These are phyloP conservation scores for Tylochromis polylepis DNA, from an alignment of 2,113 vertebrate species.

Conservation along the genomic window DNA sequence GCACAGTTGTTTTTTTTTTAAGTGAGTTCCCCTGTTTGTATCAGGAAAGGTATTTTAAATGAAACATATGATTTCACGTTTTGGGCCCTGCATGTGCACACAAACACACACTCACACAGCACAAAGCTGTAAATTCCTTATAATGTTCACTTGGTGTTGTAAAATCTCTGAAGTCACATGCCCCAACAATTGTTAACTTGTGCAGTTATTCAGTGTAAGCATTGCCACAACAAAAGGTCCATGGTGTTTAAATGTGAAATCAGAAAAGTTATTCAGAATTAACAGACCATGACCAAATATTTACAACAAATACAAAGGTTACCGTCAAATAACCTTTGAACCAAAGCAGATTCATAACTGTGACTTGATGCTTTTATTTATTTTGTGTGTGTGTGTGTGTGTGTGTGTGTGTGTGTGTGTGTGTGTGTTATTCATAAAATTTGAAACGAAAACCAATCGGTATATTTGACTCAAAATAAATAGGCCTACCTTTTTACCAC, in stretches of 20 bases:
- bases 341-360: background rate
- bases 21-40: background rate
- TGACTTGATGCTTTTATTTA: background rate
- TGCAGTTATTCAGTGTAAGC: conserved; percentile 26
- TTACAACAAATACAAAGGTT: background rate
- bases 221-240: background rate
- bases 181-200: conserved; percentile 47
- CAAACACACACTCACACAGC: background rate
- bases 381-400: background rate
- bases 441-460: background rate
- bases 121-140: conserved; percentile 24
- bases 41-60: background rate
- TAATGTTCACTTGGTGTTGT: background rate
- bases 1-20: background rate
- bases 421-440: background rate
- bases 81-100: background rate
- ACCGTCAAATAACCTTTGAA: background rate
- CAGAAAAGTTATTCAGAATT: background rate
- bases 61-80: no score
- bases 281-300: background rate
- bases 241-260: background rate
- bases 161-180: conserved; percentile 8
- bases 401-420: background rate
- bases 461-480: background rate
- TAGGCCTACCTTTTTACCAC: background rate